These are phyloP conservation scores for Lates calcarifer DNA, from an alignment of 2,113 vertebrate genomes.

Conservation along the genomic window DNA sequence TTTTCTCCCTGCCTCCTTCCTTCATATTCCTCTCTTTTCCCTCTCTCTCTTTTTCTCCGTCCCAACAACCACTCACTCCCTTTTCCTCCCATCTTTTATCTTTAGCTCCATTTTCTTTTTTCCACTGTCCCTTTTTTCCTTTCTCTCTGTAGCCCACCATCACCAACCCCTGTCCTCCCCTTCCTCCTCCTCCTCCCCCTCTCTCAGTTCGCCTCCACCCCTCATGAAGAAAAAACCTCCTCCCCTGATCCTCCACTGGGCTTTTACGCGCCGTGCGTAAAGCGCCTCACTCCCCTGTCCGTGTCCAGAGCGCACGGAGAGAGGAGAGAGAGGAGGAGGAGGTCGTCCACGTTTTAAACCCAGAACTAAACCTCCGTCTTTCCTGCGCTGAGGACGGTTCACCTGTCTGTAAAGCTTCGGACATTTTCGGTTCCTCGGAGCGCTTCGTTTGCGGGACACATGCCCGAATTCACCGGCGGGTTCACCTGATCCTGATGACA, in stretches of 20 bases:
- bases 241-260: constrained; percentile 3
- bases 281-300: constrained; percentile 35
- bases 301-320: constrained; percentile 50
- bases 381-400: not conserved
- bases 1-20: too few species aligned
- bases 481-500: not conserved
- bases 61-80: not conserved
- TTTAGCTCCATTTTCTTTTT: not conserved
- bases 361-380: not conserved
- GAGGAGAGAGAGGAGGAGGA: not conserved
- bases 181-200: not conserved
- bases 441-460: not conserved
- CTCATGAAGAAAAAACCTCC: not conserved
- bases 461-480: not conserved
- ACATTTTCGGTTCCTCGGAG: not conserved
- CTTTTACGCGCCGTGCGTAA: constrained; percentile 63
- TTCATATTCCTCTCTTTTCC: not conserved
- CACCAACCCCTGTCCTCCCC: not conserved
- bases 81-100: not conserved
- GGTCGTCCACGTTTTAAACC: not conserved
- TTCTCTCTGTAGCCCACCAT: too few species aligned
- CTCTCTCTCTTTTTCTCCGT: not conserved
- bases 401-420: not conserved
- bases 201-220: not conserved
- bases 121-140: not conserved